Base-by-base conservation (phyloP, 2,797 vertebrate species). In the Chelonia mydas region DNA sequence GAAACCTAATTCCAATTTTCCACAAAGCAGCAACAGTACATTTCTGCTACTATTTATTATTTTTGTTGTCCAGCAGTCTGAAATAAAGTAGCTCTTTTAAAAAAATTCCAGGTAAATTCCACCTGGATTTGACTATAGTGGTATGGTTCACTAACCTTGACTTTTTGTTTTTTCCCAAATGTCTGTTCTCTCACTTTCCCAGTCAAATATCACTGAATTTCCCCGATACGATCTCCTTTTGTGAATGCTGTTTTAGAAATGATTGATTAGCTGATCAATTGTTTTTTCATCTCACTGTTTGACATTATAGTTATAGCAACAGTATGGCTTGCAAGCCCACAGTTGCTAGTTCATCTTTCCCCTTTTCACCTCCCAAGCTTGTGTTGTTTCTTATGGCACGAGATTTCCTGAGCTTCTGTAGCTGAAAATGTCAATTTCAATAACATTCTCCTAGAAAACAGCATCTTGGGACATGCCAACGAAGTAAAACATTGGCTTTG, bases 151-250 rank as follows among this genome's bases (percentile, higher is more conserved):
- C 88, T 94, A 91, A 57, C 41, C 9, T 5, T 90, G 57, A 55
- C 83, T 89, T 87, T 87, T 95, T 93, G 83, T 84, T 95, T 78
- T 92, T 90, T 81, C 83, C 59, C 37, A 84, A 54, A 10, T 47
- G 55, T 89, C 93, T 94, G 92, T 96, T 98, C 95, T 94, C 87
- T 92, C 81, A 89, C 93, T 96, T 94, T 94, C 37, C 86, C 57
- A 96, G 89, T 97, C 90, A 88, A 84, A 45, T 95, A 79, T 96
- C 85, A 49, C 77, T 57, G 83, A 55, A 90, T 47, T 97, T 92
- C 89, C 84, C 65, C 87, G 82, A 45, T 91, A 95, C 87, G 59
- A 87, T 96, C 85, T 88, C 74, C 54, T 49, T 76, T 57, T 47
- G 80, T 0, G 1, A 95, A 31, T 8, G 8, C 25, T 88, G 41